These are phyloP conservation scores for Falco columbarius DNA, from an alignment of 2,797 vertebrate species.

Conservation along the genomic window DNA sequence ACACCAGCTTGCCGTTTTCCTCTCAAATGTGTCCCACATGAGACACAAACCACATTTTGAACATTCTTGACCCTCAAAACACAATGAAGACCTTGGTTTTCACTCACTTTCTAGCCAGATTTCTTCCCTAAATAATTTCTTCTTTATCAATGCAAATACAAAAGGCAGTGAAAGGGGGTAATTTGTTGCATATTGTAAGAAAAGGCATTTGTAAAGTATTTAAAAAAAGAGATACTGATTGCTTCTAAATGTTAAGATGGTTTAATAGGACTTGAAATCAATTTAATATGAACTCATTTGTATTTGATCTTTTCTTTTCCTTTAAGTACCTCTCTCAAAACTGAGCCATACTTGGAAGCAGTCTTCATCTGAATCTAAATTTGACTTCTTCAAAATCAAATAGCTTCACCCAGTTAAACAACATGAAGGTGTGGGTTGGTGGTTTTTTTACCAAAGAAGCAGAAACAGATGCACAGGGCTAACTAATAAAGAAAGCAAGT, in stretches of 20 bases:
- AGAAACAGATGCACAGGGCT: neutral
- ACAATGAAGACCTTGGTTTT: neutral
- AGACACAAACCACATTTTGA: neutral
- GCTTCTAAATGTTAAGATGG: neutral
- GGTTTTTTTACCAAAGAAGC: neutral
- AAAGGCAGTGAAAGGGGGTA: neutral
- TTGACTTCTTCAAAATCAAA: neutral
- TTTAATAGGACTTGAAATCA: neutral
- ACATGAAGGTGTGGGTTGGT: neutral
- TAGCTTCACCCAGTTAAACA: neutral
- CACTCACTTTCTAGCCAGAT: neutral
- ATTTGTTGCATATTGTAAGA: neutral
- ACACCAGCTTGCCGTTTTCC: neutral
- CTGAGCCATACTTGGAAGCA: neutral
- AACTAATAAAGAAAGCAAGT: neutral
- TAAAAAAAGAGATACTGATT: neutral
- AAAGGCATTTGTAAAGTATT: neutral
- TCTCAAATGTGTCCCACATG: fast-evolving
- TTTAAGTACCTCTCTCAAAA: neutral
- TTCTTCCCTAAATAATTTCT: neutral
- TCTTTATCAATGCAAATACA: neutral
- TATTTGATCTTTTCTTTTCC: neutral
- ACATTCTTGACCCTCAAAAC: neutral
- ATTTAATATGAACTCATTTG: neutral
- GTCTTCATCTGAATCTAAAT: neutral